Evolutionary conservation across 1,140 invertebrate genomes (phyloP).

Genomic region (Drosophila repleta): DNA sequence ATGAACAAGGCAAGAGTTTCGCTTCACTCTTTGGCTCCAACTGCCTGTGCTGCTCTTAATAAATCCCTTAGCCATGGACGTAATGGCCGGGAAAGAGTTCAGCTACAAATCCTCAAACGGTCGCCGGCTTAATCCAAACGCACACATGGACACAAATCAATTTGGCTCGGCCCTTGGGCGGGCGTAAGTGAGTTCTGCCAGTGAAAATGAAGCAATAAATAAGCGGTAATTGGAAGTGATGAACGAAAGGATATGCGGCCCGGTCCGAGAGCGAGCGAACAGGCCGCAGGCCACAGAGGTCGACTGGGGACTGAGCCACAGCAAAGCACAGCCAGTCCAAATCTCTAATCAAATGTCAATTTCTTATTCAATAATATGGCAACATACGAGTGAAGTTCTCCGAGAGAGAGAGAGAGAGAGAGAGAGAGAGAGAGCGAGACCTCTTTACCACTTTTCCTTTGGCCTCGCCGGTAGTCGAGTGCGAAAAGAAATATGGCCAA

Average conservation of each 20-base stretch:
- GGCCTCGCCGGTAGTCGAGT: background rate
- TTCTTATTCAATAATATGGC: constrained; percentile 72
- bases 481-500: constrained; percentile 55
- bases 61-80: constrained; percentile 25
- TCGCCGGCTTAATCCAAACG: constrained; percentile 49
- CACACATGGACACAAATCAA: constrained; percentile 65
- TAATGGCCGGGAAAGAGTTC: constrained; percentile 23
- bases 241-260: constrained; percentile 56
- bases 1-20: constrained; percentile 43
- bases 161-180: constrained; percentile 41
- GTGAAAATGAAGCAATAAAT: constrained; percentile 70
- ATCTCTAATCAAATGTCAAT: constrained; percentile 83
- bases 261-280: background rate
- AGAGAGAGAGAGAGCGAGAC: no score
- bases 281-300: constrained; percentile 20
- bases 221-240: constrained; percentile 79
- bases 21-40: background rate
- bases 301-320: constrained; percentile 1
- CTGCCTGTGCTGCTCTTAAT: constrained; percentile 23
- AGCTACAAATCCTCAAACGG: constrained; percentile 34
- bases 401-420: no score
- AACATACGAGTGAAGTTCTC: constrained; percentile 54
- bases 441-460: background rate
- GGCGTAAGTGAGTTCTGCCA: constrained; percentile 1
- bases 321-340: constrained; percentile 28